phyloP scores from a whole-genome alignment of 1,140 invertebrate species.

The Diplogasteroides magnus region DNA sequence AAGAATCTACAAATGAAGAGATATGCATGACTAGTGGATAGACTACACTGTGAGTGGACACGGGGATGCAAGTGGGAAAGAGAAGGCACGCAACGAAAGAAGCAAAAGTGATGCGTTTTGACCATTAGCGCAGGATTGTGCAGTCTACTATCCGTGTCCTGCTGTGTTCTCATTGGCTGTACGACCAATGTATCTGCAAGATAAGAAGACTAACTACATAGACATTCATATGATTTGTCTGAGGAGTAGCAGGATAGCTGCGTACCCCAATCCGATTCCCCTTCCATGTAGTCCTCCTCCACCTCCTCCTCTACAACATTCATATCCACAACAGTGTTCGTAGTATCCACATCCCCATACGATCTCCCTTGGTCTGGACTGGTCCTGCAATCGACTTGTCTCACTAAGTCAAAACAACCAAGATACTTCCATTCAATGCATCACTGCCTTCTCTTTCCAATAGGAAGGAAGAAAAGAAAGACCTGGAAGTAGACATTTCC shows the following conservation, averaged over 20 bases:
- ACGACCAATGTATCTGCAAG: too few species aligned
- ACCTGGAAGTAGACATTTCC: conserved; percentile 51
- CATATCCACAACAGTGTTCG: conserved; percentile 40
- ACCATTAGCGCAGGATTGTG: not conserved
- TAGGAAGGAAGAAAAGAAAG: not conserved
- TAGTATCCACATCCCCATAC: conserved; percentile 44
- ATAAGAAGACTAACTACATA: too few species aligned
- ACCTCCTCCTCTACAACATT: conserved; percentile 46
- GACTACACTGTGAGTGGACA: not conserved
- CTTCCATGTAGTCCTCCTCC: conserved; percentile 17
- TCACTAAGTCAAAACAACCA: too few species aligned
- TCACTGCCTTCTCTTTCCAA: too few species aligned
- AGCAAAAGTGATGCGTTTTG: conserved; percentile 1
- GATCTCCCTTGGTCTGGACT: conserved; percentile 45
- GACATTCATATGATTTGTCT: too few species aligned
- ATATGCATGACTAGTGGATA: not conserved
- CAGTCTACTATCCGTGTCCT: not conserved
- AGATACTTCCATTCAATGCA: too few species aligned
- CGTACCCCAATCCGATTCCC: conserved; percentile 30
- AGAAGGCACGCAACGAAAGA: not conserved
- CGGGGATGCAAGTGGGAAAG: not conserved
- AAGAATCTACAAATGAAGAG: too few species aligned
- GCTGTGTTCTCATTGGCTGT: conserved; percentile 10
- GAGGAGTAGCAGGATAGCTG: conserved; percentile 8
- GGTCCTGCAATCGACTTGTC: too few species aligned